Evolutionary conservation across 2,888 invertebrate species (phyloP).

Genomic region (Vanessa cardui): DNA sequence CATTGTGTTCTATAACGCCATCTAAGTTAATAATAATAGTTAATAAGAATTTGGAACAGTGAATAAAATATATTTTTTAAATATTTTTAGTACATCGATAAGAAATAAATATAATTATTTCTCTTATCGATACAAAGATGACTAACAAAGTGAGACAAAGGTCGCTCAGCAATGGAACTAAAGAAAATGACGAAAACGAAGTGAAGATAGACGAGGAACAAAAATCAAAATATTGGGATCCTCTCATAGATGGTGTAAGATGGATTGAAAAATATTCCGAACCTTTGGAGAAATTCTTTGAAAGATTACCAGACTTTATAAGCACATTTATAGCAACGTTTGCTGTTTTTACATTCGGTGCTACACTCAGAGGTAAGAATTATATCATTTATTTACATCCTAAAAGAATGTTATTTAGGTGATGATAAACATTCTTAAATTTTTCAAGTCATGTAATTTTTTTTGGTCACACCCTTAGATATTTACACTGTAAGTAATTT

Average conservation of each 20-base stretch:
- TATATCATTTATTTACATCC: not conserved
- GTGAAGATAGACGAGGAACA: conserved; percentile 31
- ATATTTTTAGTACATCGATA: not conserved
- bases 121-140: conserved; percentile 23
- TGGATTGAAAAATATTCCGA: conserved; percentile 84
- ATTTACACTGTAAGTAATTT: no score
- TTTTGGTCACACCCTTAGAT: no score
- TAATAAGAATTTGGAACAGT: no score
- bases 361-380: conserved; percentile 83
- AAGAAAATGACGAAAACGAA: no score
- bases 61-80: not conserved
- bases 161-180: conserved; percentile 29
- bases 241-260: conserved; percentile 80
- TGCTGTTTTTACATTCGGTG: conserved; percentile 84
- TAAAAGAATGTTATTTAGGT: no score
- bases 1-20: no score
- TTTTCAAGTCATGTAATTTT: no score
- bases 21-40: no score
- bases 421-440: no score
- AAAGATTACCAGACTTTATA: conserved; percentile 79
- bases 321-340: conserved; percentile 82
- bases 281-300: conserved; percentile 80
- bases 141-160: conserved; percentile 44
- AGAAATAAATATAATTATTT: not conserved
- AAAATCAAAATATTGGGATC: conserved; percentile 71